Base-by-base conservation (phyloP, 2,113 vertebrate genomes). In the Ceyx cyanopectus region DNA sequence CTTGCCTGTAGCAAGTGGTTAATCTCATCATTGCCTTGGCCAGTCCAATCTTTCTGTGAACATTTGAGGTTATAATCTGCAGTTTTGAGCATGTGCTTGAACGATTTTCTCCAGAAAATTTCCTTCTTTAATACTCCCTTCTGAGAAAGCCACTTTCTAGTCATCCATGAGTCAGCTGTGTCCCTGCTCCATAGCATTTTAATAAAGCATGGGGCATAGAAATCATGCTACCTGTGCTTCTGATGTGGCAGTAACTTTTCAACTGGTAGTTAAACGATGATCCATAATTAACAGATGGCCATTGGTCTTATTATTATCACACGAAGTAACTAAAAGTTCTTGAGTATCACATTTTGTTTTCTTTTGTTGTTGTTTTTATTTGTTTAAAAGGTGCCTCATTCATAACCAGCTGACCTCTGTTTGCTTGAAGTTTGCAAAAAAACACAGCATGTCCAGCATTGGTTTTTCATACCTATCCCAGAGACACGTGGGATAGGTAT, bases 231-330 rank as follows among this genome's bases (percentile, higher is more conserved):
- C 22, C n/a, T 80, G 32, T 70, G 48, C 66, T 54, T 27, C 26
- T 82, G 67, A 30, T 77, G 26, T 92, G 58, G 48, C 32, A 53
- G 15, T 83, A 82, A 74, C 63, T 92, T 88, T 89, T 54, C 32
- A 90, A 79, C 58, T 79, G 46, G 22, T 92, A 92, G 73, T 95
- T 93, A 92, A 93, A 20, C 56, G 89, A 32, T 75, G 65, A 89
- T 85, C 60, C 34, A 41, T 92, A 78, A 92, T 93, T 82, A 94
- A 56, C 78, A 63, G n/a, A 27, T 77, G 57, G 19, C 19, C 66
- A 29, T 51, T 76, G 90, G 48, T 89, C 63, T 82, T 87, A 80
- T 51, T 91, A 87, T 82, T 23, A 50, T 50, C 23, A 23, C 48
- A 50, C 22, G 2, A 37, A 54, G 12, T 45, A 67, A 90, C 37